These are phyloP conservation scores for Myotis planiceps DNA, from an alignment of 2,797 vertebrate genomes.

Conservation along the genomic window DNA sequence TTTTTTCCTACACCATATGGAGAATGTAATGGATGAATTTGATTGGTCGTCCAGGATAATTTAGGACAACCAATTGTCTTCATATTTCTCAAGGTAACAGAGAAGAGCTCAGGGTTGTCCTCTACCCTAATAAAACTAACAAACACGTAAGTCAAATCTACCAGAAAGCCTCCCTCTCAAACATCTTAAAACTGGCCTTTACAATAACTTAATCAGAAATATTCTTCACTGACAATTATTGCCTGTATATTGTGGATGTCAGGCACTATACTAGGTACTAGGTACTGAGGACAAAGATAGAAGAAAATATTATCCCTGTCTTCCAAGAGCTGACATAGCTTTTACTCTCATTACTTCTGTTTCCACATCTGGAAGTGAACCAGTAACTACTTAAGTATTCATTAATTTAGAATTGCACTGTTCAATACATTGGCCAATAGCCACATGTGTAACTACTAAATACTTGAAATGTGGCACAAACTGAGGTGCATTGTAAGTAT, in stretches of 20 bases:
- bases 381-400: background rate
- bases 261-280: background rate
- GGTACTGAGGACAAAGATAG: background rate
- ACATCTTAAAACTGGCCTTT: background rate
- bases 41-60: background rate
- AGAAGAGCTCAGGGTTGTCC: background rate
- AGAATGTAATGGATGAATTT: background rate
- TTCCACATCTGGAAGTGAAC: background rate
- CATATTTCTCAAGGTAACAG: constrained; percentile 2
- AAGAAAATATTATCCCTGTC: background rate
- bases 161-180: background rate
- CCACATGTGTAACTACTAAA: background rate
- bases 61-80: background rate
- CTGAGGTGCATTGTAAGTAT: background rate
- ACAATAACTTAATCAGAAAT: background rate
- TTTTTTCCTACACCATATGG: constrained; percentile 34
- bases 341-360: background rate
- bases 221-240: background rate
- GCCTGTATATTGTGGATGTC: background rate
- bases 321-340: background rate
- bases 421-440: background rate
- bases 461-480: constrained; percentile 8
- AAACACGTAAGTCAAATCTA: background rate
- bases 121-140: background rate
- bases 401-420: constrained; percentile 6